Evolutionary conservation across 2,113 vertebrate species (phyloP).

Genomic region (Stictonetta naevosa): DNA sequence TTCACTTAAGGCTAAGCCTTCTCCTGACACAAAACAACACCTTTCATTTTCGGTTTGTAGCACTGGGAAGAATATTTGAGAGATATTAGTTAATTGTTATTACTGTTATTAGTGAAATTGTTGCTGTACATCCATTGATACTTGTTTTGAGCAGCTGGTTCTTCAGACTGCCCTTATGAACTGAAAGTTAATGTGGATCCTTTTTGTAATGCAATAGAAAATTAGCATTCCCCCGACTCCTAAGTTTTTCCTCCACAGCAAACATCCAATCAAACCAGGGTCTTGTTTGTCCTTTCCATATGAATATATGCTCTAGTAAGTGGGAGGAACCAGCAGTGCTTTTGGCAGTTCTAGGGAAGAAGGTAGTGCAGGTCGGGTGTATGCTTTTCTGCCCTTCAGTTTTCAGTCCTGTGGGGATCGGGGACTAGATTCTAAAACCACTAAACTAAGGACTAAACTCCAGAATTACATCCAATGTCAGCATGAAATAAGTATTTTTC

Average conservation of each 20-base stretch:
- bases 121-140: neutral
- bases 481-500: neutral
- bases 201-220: neutral
- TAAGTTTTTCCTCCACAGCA: no score
- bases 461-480: neutral
- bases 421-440: neutral
- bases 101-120: neutral
- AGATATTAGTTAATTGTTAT: neutral
- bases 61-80: neutral
- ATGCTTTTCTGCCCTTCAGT: neutral
- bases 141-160: neutral
- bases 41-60: neutral
- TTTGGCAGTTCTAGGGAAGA: neutral
- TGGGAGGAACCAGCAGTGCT: neutral
- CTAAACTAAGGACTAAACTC: neutral
- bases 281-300: neutral
- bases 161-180: neutral
- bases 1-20: no score
- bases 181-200: neutral
- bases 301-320: neutral
- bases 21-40: no score
- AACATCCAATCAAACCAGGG: neutral
- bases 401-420: neutral
- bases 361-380: neutral
- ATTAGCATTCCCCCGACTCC: neutral